phyloP scores from a whole-genome alignment of 2,888 invertebrate species.

The Cerastis leucographa region DNA sequence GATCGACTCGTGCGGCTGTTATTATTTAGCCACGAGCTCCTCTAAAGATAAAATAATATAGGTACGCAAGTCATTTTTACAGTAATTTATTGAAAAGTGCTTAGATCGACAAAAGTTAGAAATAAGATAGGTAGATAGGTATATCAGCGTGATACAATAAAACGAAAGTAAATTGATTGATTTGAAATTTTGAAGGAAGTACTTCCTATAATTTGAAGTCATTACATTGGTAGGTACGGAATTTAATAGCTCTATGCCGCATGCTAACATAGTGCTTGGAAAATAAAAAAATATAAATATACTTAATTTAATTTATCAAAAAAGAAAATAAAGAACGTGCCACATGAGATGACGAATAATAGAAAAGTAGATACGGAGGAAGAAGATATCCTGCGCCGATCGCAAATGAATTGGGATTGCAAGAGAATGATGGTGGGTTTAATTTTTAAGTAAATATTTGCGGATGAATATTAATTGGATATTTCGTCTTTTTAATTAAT shows the following conservation, averaged over 20 bases:
- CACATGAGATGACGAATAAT: no score
- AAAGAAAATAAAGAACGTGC: no score
- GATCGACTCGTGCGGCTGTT: no score
- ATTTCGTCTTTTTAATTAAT: constrained; percentile 3
- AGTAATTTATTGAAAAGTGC: background rate
- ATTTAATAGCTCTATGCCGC: background rate
- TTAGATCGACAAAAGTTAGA: background rate
- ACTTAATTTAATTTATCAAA: background rate
- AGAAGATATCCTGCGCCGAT: no score
- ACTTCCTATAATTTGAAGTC: background rate
- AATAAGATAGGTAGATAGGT: background rate
- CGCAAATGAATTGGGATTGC: no score
- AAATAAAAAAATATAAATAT: no score
- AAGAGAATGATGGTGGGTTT: background rate
- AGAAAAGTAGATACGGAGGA: no score
- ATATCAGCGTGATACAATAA: background rate
- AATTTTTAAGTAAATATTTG: background rate
- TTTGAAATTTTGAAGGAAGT: background rate
- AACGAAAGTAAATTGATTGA: background rate
- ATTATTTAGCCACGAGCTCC: no score
- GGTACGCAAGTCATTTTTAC: background rate
- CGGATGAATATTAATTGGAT: background rate
- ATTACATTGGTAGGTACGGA: background rate
- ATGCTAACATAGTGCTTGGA: background rate
- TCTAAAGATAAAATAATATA: no score